Evolutionary conservation across 2,113 vertebrate species (phyloP).

Genomic region (Marcusenius ussheri): DNA sequence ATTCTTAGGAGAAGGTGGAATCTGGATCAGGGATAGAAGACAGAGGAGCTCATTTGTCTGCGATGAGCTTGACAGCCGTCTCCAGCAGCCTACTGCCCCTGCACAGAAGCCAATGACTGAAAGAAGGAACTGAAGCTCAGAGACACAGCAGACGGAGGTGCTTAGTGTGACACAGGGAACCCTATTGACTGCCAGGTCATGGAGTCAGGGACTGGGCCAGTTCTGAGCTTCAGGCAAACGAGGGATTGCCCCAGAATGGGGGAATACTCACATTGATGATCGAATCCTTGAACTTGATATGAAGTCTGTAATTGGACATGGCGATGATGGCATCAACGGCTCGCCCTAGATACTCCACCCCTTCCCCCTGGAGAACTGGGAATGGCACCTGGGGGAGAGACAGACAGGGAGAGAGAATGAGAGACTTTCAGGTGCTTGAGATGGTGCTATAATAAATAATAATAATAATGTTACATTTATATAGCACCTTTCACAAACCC

Average conservation of each 20-base stretch:
- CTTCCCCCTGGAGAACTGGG: conserved; percentile 90
- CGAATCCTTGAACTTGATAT: conserved; percentile 97
- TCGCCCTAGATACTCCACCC: conserved; percentile 89
- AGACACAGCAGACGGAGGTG: not conserved
- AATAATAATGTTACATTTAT: not conserved
- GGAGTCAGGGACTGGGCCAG: not conserved
- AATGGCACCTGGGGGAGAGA: conserved; percentile 78
- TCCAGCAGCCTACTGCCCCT: not conserved
- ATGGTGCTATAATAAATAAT: not conserved
- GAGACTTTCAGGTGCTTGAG: not conserved
- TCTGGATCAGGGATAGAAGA: not conserved
- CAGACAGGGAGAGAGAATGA: conserved; percentile 12
- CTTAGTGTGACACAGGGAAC: not conserved
- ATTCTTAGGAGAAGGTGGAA: not conserved
- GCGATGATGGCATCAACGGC: conserved; percentile 91
- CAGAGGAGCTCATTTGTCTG: not conserved
- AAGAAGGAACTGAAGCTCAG: not conserved
- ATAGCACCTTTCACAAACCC: not conserved
- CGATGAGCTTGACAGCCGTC: not conserved
- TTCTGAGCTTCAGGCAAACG: not conserved
- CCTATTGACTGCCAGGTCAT: not conserved
- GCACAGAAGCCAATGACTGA: not conserved
- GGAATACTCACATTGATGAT: conserved; percentile 83
- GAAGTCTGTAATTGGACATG: conserved; percentile 96
- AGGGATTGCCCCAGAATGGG: not conserved